Evolutionary conservation across 1,140 invertebrate genomes (phyloP), one percentile per base, ranked within the genome.

Genomic region (Bombus difficillimus): DNA sequence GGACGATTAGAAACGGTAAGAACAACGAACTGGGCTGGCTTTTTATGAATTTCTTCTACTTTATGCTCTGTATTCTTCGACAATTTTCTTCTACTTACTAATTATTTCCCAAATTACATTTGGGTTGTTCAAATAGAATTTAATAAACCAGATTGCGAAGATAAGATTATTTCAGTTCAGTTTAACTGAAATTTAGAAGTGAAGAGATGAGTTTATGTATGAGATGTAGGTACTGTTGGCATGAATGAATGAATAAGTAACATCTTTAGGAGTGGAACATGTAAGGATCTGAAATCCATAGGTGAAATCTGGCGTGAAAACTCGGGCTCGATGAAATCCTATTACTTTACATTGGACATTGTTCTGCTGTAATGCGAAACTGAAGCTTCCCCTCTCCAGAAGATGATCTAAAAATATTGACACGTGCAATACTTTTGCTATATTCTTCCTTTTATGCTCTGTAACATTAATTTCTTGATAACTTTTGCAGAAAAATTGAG

Each of bases 281-380:
- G 22, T 13, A 90, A 75, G 71, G 37, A 92, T 89, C 85, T 82
- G 81, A 81, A 91, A 89, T 71, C 80, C 85, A 53, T 39, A 59
- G 72, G 73, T 92, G 91, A 86, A 92, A 92, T 93, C 92, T 81
- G 64, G 79, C 90, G 85, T 93, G 86, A 93, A 92, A 91, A 89
- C 62, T 92, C 85, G 62, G 25, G 69, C 84, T 85, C 73, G 57
- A 83, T 89, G 53, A 88, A 91, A 92, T 92, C 88, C 90, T 91
- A 92, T 92, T 91, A 91, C 78, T 86, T 79, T 62, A 74, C 34
- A 74, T 28, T 13, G 68, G 62, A n/a, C 68, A 79, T 59, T 39
- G 32, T n/a, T 41, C 25, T 39, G 68, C 69, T 32, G 74, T 53
- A 43, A 59, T 59, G 47, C 71, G 43, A 86, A 75, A 66, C 59